phyloP scores from a whole-genome alignment of 2,113 vertebrate species.

The Deroptyus accipitrinus region DNA sequence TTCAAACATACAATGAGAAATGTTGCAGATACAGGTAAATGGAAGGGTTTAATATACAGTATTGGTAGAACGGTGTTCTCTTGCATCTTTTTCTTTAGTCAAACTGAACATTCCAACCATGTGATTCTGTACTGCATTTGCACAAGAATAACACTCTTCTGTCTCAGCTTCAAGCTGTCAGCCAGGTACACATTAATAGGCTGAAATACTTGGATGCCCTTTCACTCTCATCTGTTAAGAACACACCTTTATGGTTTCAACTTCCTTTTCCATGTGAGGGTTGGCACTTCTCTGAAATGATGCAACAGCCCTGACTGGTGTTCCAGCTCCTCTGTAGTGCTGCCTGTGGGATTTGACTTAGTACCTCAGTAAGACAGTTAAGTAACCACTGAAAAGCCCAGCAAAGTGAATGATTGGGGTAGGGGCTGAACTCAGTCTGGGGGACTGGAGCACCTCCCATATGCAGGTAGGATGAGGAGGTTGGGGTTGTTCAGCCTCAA shows the following conservation, averaged over 20 bases:
- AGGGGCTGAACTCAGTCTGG: background rate
- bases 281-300: background rate
- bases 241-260: background rate
- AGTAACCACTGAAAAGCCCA: background rate
- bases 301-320: background rate
- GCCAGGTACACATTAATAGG: background rate
- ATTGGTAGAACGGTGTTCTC: background rate
- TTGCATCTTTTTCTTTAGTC: background rate
- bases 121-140: background rate
- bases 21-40: conserved; percentile 94
- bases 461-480: too few species aligned
- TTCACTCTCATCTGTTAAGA: background rate
- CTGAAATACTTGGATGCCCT: background rate
- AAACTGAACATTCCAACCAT: background rate
- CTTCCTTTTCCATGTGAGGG: background rate
- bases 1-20: conserved; percentile 99
- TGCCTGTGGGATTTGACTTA: background rate
- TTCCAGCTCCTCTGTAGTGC: background rate
- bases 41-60: background rate
- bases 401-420: background rate
- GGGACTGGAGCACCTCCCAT: too few species aligned
- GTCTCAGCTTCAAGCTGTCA: background rate
- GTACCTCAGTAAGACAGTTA: background rate
- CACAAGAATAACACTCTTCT: background rate
- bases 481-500: too few species aligned